Percentiles rank a stretch among this genome's conserved stretches.
Conservation (phyloP, 2,888 invertebrate genomes). For the Eurytoma californica region DNA sequence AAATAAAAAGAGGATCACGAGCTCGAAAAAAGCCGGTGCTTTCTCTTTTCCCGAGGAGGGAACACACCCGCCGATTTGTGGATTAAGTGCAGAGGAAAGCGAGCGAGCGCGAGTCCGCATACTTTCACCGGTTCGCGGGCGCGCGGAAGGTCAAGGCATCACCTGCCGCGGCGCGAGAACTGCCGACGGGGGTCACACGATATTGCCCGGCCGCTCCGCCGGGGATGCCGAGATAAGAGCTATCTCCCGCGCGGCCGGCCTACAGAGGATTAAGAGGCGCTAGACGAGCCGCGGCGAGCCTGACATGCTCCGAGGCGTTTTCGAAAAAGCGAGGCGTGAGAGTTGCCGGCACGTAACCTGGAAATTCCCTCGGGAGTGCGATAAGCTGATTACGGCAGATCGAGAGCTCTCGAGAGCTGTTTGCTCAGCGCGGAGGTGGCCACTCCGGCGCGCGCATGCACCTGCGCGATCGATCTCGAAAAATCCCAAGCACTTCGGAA, state of each 20-base stretch:
- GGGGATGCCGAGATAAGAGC: conserved; percentile 27
- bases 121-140: conserved; percentile 44
- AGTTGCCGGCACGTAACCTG: neutral
- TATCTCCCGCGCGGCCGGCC: neutral
- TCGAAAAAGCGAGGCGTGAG: neutral
- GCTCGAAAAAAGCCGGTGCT: conserved; percentile 35
- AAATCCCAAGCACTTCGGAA: neutral
- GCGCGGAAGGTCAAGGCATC: conserved; percentile 54
- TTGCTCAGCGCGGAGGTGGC: no score
- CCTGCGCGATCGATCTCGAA: neutral
- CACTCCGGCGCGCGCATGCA: neutral
- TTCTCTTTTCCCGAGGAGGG: conserved; percentile 51
- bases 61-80: conserved; percentile 47
- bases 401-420: neutral
- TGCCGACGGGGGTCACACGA: conserved; percentile 46
- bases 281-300: neutral
- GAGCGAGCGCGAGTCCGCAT: neutral
- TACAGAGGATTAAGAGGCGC: conserved; percentile 16
- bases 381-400: neutral
- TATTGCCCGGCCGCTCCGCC: neutral
- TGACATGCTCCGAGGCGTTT: neutral
- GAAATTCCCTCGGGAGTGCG: no score
- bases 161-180: conserved; percentile 47
- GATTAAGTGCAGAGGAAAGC: conserved; percentile 46
- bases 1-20: neutral